Base-by-base conservation (phyloP, 2,888 invertebrate species). In the Morpho achilles region DNA sequence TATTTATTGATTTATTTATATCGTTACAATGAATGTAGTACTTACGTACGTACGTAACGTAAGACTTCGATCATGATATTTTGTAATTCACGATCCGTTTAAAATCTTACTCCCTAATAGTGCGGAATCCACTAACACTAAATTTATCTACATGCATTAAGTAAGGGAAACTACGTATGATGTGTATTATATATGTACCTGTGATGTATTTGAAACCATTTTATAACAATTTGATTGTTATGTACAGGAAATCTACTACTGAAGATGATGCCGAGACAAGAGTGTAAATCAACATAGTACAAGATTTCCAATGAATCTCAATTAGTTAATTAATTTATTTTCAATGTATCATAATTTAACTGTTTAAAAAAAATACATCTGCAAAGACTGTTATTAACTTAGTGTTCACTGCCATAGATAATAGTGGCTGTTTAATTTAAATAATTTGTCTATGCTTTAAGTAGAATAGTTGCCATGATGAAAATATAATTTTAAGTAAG, bases 281-380 rank as follows among this genome's bases (percentile, higher is more conserved):
- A 81, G 91, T 91, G 58, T 91, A 80, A 47, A 3, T 16, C 69
- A 64, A 69, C 68, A 68, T 79, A 84, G 82, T 86, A 87, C 85
- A 88, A 87, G 86, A 80, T 88, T 87, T 88, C 89, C 88, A 88
- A 84, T 87, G 88, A 87, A 84, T 89, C 89, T 90, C 89, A 90
- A 77, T 82, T 85, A 87, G 83, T 74, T 76, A 70, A 70, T 70
- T 80, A 77, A 75, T 76, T 76, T 75, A 76, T 74, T 74, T 74
- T 70, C 70, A 63, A 67, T 68, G 65, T 52, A 55, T 53, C 6
- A 23, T 63, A 60, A 56, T 49, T 51, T 66, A 67, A 60, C 58
- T 57, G 48, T 63, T 32, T 5, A 1, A 32, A 32, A 32, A 32
- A 32, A 32, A 32, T 66, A 63, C 74, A 82, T 79, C 67, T 69